Conservation (phyloP, 2,797 vertebrate genomes). For the Pyrocephalus nanus region DNA sequence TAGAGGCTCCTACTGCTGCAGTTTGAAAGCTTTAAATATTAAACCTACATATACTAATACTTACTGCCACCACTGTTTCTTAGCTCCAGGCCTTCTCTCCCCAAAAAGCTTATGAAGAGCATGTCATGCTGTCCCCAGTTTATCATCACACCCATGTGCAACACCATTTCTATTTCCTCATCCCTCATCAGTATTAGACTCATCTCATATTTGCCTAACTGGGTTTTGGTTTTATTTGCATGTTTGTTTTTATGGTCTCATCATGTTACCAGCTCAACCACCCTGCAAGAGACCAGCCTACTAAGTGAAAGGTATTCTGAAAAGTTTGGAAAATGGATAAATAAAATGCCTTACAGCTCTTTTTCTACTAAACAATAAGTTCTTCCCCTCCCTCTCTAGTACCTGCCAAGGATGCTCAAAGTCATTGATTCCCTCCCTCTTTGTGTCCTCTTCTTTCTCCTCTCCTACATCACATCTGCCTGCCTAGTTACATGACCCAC, state of each 20-base stretch:
- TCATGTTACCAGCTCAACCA: not conserved
- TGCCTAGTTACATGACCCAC: rapidly evolving
- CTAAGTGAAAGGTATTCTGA: not conserved
- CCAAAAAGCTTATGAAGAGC: not conserved
- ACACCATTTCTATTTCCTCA: not conserved
- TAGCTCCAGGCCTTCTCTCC: not conserved
- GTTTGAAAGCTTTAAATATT: not conserved
- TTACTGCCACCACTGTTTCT: not conserved
- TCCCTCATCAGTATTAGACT: not conserved
- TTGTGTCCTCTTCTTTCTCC: not conserved
- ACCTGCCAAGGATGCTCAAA: not conserved
- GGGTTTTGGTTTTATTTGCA: not conserved
- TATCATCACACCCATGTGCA: not conserved
- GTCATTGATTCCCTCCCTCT: not conserved
- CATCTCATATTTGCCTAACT: not conserved
- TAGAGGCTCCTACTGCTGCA: not conserved
- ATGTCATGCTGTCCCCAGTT: not conserved
- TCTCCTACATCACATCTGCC: not conserved
- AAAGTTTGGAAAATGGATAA: not conserved
- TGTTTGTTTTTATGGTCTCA: not conserved
- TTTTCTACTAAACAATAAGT: not conserved
- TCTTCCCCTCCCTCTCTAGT: not conserved
- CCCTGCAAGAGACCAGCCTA: not conserved
- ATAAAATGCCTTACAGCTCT: not conserved
- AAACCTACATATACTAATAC: not conserved